Evolutionary conservation across 2,113 vertebrate species (phyloP), one percentile per base, ranked within the genome.

Genomic region (Rhinolophus sinicus): DNA sequence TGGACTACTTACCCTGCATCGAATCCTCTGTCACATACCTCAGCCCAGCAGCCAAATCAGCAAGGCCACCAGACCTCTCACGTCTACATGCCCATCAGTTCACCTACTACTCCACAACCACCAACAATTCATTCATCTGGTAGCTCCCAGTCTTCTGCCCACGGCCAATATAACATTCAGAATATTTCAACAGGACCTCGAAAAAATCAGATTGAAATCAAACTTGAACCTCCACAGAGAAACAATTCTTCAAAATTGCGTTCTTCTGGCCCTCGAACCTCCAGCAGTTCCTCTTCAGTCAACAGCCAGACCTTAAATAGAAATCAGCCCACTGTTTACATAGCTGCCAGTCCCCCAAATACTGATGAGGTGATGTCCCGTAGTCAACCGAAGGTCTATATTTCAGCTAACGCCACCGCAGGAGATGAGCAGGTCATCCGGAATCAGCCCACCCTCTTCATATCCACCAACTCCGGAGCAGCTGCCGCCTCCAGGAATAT

Each of bases 121-220:
- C 99, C 99, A 95, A 99, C 98, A 87, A 94, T 99, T 97, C 99
- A 99, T 98, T 99, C 99, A 22, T 98, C 99, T 97, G 98, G 98
- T 98, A 98, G 98, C 97, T 98, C 98, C 24, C 99, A 99, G 3
- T 97, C 98, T 47, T 98, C 98, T 97, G 92, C 99, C 93, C 99
- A 99, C 94, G 99, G 99, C 98, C 99, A 99, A 98, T 99, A 99
- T 98, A 99, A 99, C 98, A 99, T 99, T 98, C 99, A 99, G 98
- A 99, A 99, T 98, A 99, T 99, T 98, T 99, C 99, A 97, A 99
- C 99, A 60, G 99, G 99, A 98, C 99, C 99, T 84, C 99, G 99
- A 88, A 99, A 99, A 99, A 99, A 99, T 98, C 99, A 99, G 98
- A 99, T 99, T 64, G 99, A 99, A 99, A 99, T 99, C 98, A 99